Percentiles rank a stretch among this genome's conserved stretches.
Conservation (phyloP, 2,888 invertebrate genomes). For the Emesis russula region DNA sequence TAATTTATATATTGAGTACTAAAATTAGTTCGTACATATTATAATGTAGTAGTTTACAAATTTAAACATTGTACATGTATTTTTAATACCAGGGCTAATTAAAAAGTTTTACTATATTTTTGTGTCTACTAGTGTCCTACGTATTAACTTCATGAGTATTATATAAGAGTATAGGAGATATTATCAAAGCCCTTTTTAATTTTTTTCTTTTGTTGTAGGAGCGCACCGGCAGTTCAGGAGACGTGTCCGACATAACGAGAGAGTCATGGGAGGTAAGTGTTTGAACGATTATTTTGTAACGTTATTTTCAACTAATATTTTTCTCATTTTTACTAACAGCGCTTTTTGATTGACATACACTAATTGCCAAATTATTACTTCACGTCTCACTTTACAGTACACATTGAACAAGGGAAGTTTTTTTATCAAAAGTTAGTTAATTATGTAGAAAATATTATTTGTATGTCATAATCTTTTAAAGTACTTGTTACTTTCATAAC, state of each 20-base stretch:
- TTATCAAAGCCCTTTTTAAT: background rate
- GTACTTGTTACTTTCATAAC: background rate
- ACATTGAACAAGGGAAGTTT: slow-evolving; percentile 91
- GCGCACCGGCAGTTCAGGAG: slow-evolving; percentile 97
- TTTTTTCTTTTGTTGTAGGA: slow-evolving; percentile 92
- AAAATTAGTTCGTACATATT: slow-evolving; percentile 5
- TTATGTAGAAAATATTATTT: background rate
- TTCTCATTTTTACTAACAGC: slow-evolving; percentile 90
- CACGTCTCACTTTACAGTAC: slow-evolving; percentile 94
- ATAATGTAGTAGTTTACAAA: background rate
- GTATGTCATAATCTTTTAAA: background rate
- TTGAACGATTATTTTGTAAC: slow-evolving; percentile 43
- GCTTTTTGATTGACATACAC: slow-evolving; percentile 91
- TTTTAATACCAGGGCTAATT: background rate
- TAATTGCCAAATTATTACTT: slow-evolving; percentile 91
- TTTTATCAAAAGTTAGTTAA: background rate
- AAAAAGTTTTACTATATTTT: background rate
- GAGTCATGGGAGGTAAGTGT: slow-evolving; percentile 99
- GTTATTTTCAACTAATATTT: slow-evolving; percentile 66
- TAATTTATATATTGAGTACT: slow-evolving; percentile 32
- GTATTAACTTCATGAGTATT: background rate
- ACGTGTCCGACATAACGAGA: slow-evolving; percentile 98
- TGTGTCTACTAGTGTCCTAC: background rate
- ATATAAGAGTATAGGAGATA: background rate
- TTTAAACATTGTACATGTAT: background rate